phyloP scores from a whole-genome alignment of 1,140 invertebrate genomes.

The Hyphantria cunea region DNA sequence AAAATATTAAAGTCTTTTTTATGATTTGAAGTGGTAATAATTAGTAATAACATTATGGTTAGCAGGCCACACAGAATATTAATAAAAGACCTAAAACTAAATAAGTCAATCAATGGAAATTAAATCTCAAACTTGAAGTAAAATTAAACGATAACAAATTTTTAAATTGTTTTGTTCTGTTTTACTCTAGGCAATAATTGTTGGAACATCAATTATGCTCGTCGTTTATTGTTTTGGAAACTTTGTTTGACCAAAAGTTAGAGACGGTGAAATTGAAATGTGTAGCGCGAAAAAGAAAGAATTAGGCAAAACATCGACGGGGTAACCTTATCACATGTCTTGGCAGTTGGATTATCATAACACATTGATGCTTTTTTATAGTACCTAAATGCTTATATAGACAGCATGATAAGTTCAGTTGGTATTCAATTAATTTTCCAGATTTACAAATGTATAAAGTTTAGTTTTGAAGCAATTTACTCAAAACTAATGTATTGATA shows the following conservation, averaged over 20 bases:
- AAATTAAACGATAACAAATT: neutral
- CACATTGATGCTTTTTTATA: neutral
- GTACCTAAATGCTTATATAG: neutral
- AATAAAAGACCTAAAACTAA: no score
- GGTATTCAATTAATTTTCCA: neutral
- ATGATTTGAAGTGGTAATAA: no score
- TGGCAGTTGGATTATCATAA: conserved; percentile 5
- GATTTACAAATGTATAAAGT: neutral
- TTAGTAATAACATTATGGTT: no score
- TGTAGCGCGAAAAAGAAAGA: conserved; percentile 2
- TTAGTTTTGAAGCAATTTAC: no score
- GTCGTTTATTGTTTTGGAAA: conserved; percentile 8
- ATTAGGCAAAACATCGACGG: conserved; percentile 21
- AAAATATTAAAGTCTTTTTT: no score
- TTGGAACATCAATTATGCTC: conserved; percentile 10
- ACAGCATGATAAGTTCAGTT: neutral
- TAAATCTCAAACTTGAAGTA: neutral
- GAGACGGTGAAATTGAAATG: neutral
- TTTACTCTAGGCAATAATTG: neutral
- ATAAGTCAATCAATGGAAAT: no score
- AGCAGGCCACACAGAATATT: no score
- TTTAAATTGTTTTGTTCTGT: neutral
- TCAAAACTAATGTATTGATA: no score
- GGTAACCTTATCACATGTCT: conserved; percentile 10
- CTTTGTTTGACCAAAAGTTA: conserved; percentile 4